phyloP scores from a whole-genome alignment of 2,888 invertebrate genomes.

The Lucinisca nassula region DNA sequence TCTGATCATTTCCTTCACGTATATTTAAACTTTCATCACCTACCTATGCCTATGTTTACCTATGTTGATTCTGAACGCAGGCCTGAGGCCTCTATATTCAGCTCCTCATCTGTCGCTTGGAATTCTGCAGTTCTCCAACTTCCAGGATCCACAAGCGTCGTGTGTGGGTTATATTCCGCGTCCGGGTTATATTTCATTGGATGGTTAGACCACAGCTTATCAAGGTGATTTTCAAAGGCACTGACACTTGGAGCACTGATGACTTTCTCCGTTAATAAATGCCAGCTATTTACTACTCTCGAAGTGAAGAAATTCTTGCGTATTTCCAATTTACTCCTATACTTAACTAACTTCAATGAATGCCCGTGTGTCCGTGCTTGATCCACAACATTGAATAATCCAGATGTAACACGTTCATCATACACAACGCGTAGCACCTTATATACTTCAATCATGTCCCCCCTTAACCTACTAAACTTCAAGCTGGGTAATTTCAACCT shows the following conservation, averaged over 20 bases:
- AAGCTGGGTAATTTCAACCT: too few relatives aligned
- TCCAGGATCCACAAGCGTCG: too few relatives aligned
- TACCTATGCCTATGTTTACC: constrained; percentile 5
- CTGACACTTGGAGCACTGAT: background rate
- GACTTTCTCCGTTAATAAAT: too few relatives aligned
- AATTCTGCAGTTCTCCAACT: background rate
- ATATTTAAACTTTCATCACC: too few relatives aligned
- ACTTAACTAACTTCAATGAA: background rate
- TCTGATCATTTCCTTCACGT: too few relatives aligned
- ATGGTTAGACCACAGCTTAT: background rate
- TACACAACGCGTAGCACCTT: too few relatives aligned
- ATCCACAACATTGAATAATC: too few relatives aligned
- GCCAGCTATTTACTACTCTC: background rate
- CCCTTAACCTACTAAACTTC: too few relatives aligned
- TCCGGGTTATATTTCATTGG: constrained; percentile 1
- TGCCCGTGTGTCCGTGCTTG: constrained; percentile 1
- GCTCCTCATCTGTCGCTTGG: background rate
- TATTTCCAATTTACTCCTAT: background rate
- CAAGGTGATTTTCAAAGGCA: background rate
- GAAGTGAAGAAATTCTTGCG: background rate
- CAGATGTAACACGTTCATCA: too few relatives aligned
- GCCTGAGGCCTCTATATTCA: constrained; percentile 2
- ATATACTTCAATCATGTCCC: too few relatives aligned
- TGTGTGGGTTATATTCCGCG: background rate
- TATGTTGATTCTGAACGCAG: constrained; percentile 14